Base-by-base conservation (phyloP, 2,113 vertebrate genomes). In the Nothocercus nigrocapillus region DNA sequence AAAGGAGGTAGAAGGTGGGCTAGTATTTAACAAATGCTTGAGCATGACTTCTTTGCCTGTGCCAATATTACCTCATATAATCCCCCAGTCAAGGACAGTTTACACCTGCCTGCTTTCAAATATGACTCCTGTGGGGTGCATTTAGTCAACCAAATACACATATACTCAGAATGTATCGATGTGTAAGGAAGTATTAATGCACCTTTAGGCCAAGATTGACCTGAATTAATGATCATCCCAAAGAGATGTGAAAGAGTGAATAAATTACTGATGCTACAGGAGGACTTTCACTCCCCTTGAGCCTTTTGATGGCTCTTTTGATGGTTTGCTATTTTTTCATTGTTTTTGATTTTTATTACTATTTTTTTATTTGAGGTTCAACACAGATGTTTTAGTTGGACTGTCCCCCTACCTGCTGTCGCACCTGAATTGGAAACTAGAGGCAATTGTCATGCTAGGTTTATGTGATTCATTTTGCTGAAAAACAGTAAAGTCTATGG, bases 331-430 rank as follows among this genome's bases (percentile, higher is more conserved):
- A 22, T 49, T 49, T 49, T 49, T 49, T 49, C 19, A 9, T 22
- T 44, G 13, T 44, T 44, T 44, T 47, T 47, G 20, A 20, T 49
- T 49, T 49, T 49, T 49, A 49, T 49, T 47, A 47, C 45, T 47
- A 32, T 56, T 58, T 90, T 90, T 93, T 70, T 56, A 56, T 63
- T 91, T 88, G 78, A 64, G 72, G 16, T 75, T 94, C 61, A 70
- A 1, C 3, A 9, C 2, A 1, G 22, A 38, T 24, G 6, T 77
- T 81, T 95, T 93, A 30, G 22, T 75, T 88, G 64, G 58, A 67
- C 15, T 88, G 72, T 34, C 27, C 61, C 0, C 0, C 0, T 78
- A 53, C 17, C 2, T 53, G 25, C 51, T 75, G 40, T 63, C 32
- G 20, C 42, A 64, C 25, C 88, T 81, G 47, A 69, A 62, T 24